Evolutionary conservation across 2,888 invertebrate species (phyloP).

Genomic region (Eupithecia centaureata): DNA sequence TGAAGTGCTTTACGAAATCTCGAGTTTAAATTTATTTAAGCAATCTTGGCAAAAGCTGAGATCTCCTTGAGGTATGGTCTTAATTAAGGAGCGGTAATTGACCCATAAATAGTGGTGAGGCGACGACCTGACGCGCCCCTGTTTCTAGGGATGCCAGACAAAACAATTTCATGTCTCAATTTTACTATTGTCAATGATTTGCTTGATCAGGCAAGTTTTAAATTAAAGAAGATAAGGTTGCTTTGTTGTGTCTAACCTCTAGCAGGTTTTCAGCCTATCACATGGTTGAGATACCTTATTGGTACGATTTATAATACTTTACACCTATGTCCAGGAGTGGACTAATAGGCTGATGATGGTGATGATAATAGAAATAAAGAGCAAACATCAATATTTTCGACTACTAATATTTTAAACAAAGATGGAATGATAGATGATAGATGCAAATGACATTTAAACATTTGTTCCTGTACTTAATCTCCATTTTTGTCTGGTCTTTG

Average conservation of each 20-base stretch:
- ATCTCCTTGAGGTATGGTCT: conserved; percentile 63
- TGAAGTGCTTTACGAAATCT: conserved; percentile 56
- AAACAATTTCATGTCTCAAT: not conserved
- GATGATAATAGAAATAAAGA: not conserved
- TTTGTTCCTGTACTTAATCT: too few species aligned
- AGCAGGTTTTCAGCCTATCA: not conserved
- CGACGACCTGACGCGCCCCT: conserved; percentile 45
- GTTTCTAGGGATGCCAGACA: conserved; percentile 34
- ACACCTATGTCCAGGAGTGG: too few species aligned
- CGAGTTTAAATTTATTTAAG: conserved; percentile 61
- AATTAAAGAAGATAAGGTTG: not conserved
- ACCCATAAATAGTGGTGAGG: conserved; percentile 62
- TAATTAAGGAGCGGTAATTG: conserved; percentile 67
- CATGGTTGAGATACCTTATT: not conserved
- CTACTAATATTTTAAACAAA: not conserved
- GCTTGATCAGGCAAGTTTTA: not conserved
- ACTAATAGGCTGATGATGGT: too few species aligned
- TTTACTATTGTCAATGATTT: not conserved
- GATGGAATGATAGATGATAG: too few species aligned
- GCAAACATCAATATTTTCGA: not conserved
- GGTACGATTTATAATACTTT: not conserved
- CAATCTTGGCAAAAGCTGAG: conserved; percentile 63
- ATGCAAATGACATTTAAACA: too few species aligned
- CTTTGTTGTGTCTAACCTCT: not conserved
- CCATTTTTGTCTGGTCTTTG: too few species aligned